Evolutionary conservation across 1,140 invertebrate species (phyloP), one percentile per base, ranked within the genome.

Genomic region (Araneus ventricosus): DNA sequence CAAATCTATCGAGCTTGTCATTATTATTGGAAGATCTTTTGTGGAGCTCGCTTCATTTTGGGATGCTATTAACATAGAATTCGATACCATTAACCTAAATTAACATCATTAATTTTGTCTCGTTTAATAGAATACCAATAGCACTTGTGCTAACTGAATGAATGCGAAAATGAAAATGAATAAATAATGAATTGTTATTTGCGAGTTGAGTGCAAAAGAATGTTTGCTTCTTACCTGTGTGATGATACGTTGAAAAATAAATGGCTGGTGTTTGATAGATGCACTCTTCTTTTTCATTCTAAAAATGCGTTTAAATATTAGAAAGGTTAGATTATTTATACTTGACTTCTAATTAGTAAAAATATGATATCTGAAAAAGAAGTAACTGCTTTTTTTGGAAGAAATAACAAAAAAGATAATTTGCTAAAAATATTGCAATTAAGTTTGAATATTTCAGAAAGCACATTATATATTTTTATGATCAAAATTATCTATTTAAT

Each of bases 231-330:
- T 75, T 67, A 91, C 89, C 89, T 45, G 75, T 84, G 27, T 84
- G 89, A 14, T 91, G 79, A 45, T 91, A 91, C 22, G 89, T 91
- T 85, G 89, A 91, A 67, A 91, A 84, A 91, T 84, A 91, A 80
- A 91, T 84, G 17, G 80, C 80, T 91, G 89, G 80, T n/a, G 89
- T 91, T 41, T 79, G 27, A 91, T 91, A 91, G n/a, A 91, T 91
- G 79, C 89, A 91, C 67, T 91, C 89, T 37, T 91, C 89, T 63
- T 91, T 91, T 91, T 91, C 89, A 41, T 27, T 63, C 89, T 91
- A 45, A 80, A 90, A 80, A 34, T 34, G 20, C 30, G 4, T 14
- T 75, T 1, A 22, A 17, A 17, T 3, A 67, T 67, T 67, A 27
- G 63, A 67, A 27, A 1, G 1, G 0, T 17, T 52, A 52, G 10